Evolutionary conservation across 2,888 invertebrate species (phyloP).

Genomic region (Melangyna quadrimaculata): DNA sequence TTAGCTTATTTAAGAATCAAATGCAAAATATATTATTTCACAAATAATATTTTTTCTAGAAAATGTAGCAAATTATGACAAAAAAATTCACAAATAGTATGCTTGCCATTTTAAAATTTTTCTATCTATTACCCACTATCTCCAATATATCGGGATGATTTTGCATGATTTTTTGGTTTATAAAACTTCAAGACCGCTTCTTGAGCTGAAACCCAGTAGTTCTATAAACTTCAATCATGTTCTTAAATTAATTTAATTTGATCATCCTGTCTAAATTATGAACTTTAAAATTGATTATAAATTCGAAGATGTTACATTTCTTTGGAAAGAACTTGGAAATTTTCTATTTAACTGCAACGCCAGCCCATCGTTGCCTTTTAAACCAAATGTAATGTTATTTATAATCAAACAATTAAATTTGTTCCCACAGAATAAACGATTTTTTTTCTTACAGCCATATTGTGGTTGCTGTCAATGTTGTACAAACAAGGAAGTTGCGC

Average conservation of each 20-base stretch:
- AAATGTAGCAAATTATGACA: too few relatives aligned
- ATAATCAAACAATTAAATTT: neutral
- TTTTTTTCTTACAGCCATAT: constrained; percentile 25
- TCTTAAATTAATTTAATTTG: neutral
- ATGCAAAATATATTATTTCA: too few relatives aligned
- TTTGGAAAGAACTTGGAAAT: constrained; percentile 14
- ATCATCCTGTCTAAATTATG: constrained; percentile 23
- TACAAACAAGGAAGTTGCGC: constrained; percentile 3
- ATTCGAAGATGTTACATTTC: neutral
- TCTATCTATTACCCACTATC: too few relatives aligned
- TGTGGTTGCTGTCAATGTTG: constrained; percentile 39
- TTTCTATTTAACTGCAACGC: constrained; percentile 19
- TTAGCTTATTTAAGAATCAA: too few relatives aligned
- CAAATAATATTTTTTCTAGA: too few relatives aligned
- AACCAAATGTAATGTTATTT: constrained; percentile 14
- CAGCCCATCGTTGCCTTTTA: neutral
- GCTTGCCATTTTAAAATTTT: too few relatives aligned
- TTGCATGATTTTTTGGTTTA: neutral
- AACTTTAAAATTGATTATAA: constrained; percentile 9
- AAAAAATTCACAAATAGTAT: too few relatives aligned
- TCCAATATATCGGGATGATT: too few relatives aligned
- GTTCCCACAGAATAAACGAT: neutral
- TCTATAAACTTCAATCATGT: neutral
- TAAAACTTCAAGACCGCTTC: neutral
- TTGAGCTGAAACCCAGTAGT: neutral